phyloP scores from a whole-genome alignment of 1,140 invertebrate species.

The Formica selysi region DNA sequence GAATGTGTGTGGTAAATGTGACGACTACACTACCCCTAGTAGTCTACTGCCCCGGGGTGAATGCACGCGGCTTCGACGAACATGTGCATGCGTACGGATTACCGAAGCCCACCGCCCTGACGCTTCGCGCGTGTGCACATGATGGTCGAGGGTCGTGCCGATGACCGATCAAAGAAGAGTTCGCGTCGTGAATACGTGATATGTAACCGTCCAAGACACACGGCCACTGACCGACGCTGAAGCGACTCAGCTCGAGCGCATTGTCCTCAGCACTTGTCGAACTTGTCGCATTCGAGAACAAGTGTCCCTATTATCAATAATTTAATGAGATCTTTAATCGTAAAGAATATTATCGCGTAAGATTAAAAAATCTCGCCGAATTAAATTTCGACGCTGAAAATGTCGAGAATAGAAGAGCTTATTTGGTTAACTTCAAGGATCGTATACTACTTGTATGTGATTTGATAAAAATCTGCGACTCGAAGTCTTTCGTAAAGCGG shows the following conservation, averaged over 20 bases:
- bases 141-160: conserved; percentile 81
- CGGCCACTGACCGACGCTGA: conserved; percentile 80
- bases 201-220: conserved; percentile 82
- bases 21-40: conserved; percentile 7
- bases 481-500: background rate
- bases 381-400: background rate
- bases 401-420: background rate
- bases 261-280: conserved; percentile 73
- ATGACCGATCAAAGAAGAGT: conserved; percentile 83
- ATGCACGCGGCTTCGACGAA: conserved; percentile 52
- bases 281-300: conserved; percentile 13
- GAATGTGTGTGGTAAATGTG: background rate
- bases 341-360: background rate
- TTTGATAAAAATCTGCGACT: conserved; percentile 9
- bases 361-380: background rate
- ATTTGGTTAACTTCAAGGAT: background rate
- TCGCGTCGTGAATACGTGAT: conserved; percentile 83
- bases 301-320: too few relatives aligned
- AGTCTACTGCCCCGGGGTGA: conserved; percentile 11
- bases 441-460: background rate
- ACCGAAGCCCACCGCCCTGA: conserved; percentile 14
- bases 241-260: conserved; percentile 74
- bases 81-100: conserved; percentile 64
- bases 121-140: conserved; percentile 47
- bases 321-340: background rate